Conservation (phyloP, 2,113 vertebrate genomes). For the Elaphurus davidianus region DNA sequence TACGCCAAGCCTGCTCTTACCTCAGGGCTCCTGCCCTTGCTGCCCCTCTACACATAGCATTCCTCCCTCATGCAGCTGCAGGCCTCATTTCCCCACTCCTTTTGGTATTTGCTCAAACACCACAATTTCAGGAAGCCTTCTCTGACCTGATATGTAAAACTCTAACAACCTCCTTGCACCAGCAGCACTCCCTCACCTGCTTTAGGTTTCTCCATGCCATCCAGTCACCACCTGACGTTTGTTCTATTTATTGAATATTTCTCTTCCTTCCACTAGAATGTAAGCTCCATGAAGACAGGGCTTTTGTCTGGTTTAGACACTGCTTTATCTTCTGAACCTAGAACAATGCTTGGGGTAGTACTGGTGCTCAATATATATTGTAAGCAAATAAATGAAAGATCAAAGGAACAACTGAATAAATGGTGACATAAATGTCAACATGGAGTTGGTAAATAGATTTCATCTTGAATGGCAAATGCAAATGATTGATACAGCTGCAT, state of each 20-base stretch:
- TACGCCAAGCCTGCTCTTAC: not conserved
- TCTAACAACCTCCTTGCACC: not conserved
- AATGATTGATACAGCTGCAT: not conserved
- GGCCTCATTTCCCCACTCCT: not conserved
- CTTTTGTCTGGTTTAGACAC: not conserved
- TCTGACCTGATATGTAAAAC: not conserved
- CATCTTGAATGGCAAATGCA: not conserved
- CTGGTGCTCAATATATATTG: not conserved
- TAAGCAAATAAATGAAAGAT: not conserved
- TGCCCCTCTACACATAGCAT: not conserved
- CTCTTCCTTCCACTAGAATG: not conserved
- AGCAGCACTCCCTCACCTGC: not conserved
- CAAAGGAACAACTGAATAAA: not conserved
- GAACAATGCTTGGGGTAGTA: not conserved
- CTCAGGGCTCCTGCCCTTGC: not conserved
- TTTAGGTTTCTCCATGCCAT: not conserved
- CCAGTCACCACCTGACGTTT: not conserved
- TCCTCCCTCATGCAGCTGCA: not conserved
- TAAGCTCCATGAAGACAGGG: not conserved
- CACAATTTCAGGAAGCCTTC: not conserved
- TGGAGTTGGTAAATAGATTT: not conserved
- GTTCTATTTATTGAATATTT: not conserved
- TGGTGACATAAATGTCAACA: not conserved
- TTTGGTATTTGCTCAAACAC: not conserved
- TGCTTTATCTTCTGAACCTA: not conserved